phyloP scores from a whole-genome alignment of 37 sponge, comb jelly and placozoan species.

The Petrosia ficiformis region DNA sequence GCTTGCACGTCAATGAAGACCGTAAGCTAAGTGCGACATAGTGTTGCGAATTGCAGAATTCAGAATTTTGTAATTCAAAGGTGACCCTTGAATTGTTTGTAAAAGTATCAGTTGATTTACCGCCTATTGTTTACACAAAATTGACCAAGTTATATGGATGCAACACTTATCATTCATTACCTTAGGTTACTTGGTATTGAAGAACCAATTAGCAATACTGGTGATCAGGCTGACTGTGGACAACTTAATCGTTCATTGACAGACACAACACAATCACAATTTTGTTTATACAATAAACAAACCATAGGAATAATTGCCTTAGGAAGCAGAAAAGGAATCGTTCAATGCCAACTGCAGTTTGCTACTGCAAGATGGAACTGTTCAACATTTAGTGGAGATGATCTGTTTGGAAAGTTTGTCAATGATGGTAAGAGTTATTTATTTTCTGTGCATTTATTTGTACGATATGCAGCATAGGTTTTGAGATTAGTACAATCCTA shows the following conservation, averaged over 20 bases:
- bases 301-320: conserved; percentile 11
- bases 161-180: not conserved
- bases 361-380: conserved; percentile 51
- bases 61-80: too few species aligned
- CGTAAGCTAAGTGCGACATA: too few species aligned
- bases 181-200: conserved; percentile 3
- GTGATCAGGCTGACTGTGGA: not conserved
- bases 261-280: not conserved
- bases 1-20: too few species aligned
- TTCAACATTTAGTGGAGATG: conserved; percentile 32
- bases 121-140: too few species aligned
- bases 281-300: not conserved
- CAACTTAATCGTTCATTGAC: not conserved
- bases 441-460: too few species aligned
- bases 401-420: conserved; percentile 50
- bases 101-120: too few species aligned
- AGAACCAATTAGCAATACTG: not conserved
- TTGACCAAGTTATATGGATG: too few species aligned
- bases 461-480: too few species aligned
- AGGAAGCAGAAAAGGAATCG: conserved; percentile 22
- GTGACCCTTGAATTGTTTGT: too few species aligned
- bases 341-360: conserved; percentile 48
- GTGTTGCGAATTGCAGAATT: too few species aligned
- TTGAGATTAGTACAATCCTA: too few species aligned
- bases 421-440: conserved; percentile 38